Base-by-base conservation (phyloP, 1,140 invertebrate species). In the Nebria ingens region DNA sequence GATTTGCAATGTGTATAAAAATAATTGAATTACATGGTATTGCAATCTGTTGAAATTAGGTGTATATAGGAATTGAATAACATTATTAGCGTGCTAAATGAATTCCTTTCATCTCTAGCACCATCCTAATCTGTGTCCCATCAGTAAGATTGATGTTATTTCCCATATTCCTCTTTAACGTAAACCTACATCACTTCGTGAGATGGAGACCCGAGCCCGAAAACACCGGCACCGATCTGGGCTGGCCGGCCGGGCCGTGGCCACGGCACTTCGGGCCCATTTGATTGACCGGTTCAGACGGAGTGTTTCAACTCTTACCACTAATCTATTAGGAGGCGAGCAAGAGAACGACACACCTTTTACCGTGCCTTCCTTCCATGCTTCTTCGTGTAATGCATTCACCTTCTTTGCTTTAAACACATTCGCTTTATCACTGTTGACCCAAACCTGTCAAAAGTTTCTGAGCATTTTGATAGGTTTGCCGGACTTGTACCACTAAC, bases 101-200 rank as follows among this genome's bases (percentile, higher is more conserved):
- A 45, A 45, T 45, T 45, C 40, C 40, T 45, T 45, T 45, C 40
- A 45, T 45, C 40, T 45, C 40, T 45, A 6, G 40, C 40, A 45
- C 40, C 40, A 45, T 45, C 40, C 40, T 45, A 45, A 45, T 45
- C 40, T 45, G 40, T 17, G 40, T 45, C 40, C 40, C 40, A 45
- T 45, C 40, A 45, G 6, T 45, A 17, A 45, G 40, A 45, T 45
- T 45, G 40, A 45, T 45, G 17, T 9, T 45, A 45, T 45, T 6
- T 17, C 40, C 3, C 17, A 6, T 11, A 11, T 11, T 45, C 40
- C 9, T 9, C 25, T 9, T 17, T 12, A 17, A 11, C 40, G 4
- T 9, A 34, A 34, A n/a, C 25, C n/a, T n/a, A n/a, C 25, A 34
- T 9, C 25, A 34, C 15, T 45, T 45, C 6, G 40, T 12, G 25